phyloP scores from a whole-genome alignment of 2,797 vertebrate genomes.

The Molothrus aeneus region DNA sequence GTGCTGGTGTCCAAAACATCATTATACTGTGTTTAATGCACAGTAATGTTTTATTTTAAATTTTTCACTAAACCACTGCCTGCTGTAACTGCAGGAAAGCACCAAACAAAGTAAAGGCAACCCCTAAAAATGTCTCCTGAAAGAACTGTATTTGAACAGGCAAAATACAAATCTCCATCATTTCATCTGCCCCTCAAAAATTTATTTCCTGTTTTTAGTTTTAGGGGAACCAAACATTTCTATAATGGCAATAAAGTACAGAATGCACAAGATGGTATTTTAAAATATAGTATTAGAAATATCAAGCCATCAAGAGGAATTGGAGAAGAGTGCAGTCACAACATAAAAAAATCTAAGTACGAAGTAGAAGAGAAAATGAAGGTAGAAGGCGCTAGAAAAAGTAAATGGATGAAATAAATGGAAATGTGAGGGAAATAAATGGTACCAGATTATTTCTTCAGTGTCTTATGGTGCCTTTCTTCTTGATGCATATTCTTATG shows the following conservation, averaged over 20 bases:
- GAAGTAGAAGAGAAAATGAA: background rate
- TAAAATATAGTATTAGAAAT: background rate
- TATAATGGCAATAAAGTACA: background rate
- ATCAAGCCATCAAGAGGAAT: background rate
- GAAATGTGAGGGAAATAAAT: background rate
- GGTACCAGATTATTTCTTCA: background rate
- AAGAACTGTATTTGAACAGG: background rate
- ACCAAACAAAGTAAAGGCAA: background rate
- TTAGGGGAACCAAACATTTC: background rate
- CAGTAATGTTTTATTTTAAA: constrained; percentile 22
- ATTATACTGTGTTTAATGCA: background rate
- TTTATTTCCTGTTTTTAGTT: constrained; percentile 4
- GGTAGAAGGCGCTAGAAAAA: background rate
- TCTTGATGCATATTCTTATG: background rate
- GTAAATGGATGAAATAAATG: background rate
- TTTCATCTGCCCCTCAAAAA: background rate
- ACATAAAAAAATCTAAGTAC: background rate
- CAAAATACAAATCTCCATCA: background rate
- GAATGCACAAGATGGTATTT: background rate
- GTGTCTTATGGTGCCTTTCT: background rate
- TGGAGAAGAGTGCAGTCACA: background rate
- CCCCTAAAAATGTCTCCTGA: background rate
- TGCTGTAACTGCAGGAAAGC: constrained; percentile 28
- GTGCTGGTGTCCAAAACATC: background rate
- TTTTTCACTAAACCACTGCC: background rate